phyloP scores from a whole-genome alignment of 2,888 invertebrate genomes.

The Cabera pusaria region DNA sequence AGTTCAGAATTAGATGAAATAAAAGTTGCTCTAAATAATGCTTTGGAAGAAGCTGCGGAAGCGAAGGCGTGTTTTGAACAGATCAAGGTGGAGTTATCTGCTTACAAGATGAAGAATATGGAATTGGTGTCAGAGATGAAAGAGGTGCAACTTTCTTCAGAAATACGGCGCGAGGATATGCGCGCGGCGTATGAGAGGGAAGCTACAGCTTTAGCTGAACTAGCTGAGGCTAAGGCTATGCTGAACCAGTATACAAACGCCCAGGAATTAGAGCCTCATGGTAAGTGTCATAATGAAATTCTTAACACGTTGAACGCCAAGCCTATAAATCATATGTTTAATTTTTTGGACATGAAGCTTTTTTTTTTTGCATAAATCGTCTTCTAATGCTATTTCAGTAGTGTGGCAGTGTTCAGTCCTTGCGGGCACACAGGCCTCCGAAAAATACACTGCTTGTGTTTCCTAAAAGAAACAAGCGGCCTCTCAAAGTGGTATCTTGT shows the following conservation, averaged over 20 bases:
- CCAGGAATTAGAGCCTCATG: constrained; percentile 67
- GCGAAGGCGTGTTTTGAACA: constrained; percentile 60
- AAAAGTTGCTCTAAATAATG: constrained; percentile 47
- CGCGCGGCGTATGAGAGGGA: constrained; percentile 62
- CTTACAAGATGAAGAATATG: constrained; percentile 64
- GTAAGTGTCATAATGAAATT: constrained; percentile 36
- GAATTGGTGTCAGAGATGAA: constrained; percentile 59
- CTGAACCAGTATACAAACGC: constrained; percentile 62
- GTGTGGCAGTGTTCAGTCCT: no score
- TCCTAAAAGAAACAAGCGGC: no score
- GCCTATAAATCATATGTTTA: no score
- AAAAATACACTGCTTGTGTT: no score
- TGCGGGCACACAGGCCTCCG: no score
- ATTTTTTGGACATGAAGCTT: no score
- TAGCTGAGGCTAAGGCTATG: constrained; percentile 66
- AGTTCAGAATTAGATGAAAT: constrained; percentile 65
- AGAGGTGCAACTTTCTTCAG: constrained; percentile 60
- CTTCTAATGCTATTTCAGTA: no score
- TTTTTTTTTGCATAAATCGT: no score
- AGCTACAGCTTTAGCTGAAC: constrained; percentile 59
- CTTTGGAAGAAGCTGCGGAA: constrained; percentile 52
- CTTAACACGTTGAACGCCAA: no score
- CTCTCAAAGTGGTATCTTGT: no score
- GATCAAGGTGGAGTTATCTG: constrained; percentile 50
- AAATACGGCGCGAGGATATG: constrained; percentile 63